These are phyloP conservation scores for Argya squamiceps DNA, from an alignment of 2,797 vertebrate species.

Conservation along the genomic window DNA sequence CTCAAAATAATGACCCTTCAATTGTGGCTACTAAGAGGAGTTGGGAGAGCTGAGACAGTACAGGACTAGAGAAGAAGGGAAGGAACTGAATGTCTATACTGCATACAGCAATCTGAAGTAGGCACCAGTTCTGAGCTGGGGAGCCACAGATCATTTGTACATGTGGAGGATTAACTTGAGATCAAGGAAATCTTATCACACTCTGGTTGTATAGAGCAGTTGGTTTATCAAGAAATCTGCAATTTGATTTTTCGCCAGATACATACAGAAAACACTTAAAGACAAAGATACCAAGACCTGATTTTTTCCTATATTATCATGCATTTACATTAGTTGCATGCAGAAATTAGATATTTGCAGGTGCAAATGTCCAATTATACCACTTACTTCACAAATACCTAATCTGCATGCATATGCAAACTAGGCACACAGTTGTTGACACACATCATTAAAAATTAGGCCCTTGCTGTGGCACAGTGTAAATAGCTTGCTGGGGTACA, in stretches of 20 bases:
- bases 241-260: neutral
- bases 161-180: neutral
- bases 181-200: neutral
- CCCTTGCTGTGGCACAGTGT: constrained; percentile 68
- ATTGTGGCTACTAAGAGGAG: neutral
- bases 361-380: constrained; percentile 69
- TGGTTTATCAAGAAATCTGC: neutral
- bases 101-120: neutral
- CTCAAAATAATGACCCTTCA: neutral
- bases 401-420: constrained; percentile 70
- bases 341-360: constrained; percentile 62
- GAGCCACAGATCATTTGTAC: neutral
- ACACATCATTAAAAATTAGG: constrained; percentile 71
- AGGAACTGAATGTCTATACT: neutral
- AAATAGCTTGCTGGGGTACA: constrained; percentile 65
- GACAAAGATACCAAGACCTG: neutral
- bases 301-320: constrained; percentile 27
- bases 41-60: neutral
- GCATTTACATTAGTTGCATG: constrained; percentile 37
- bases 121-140: neutral
- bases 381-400: constrained; percentile 68
- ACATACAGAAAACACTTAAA: neutral
- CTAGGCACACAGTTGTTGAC: constrained; percentile 60
- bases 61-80: neutral
- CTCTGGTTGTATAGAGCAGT: neutral